A percentile compares a stretch with the other conserved stretches of the same genome.
Conservation (phyloP, 2,113 vertebrate species). For the Chaetura pelagica region DNA sequence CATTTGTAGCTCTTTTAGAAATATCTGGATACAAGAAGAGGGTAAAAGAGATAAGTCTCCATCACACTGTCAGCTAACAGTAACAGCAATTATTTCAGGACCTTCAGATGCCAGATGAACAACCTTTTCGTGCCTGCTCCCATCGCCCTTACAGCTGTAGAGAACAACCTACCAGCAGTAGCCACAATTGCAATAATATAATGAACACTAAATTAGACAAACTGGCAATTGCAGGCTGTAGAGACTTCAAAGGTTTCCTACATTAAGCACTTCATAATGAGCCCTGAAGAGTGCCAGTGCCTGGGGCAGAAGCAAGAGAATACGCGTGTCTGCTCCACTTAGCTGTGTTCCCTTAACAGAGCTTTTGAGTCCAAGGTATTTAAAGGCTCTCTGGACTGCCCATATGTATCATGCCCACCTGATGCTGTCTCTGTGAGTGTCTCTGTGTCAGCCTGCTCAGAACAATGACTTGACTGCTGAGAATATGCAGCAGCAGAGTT, state of each 20-base stretch:
- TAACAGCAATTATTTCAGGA: not conserved
- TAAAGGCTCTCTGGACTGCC: not conserved
- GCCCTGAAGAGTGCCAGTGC: not conserved
- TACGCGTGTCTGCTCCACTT: rapidly evolving
- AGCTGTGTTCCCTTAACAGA: not conserved
- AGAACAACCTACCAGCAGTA: not conserved
- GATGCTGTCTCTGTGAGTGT: not conserved
- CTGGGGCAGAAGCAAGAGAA: not conserved
- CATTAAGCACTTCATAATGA: not conserved
- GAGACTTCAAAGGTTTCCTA: not conserved
- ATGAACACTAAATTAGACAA: not conserved
- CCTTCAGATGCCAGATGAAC: not conserved
- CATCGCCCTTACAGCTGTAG: not conserved
- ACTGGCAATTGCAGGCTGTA: not conserved
- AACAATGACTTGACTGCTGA: not conserved
- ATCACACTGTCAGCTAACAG: not conserved
- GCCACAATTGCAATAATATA: not conserved
- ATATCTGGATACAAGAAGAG: not conserved
- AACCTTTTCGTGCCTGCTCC: not conserved
- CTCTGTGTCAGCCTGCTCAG: not conserved
- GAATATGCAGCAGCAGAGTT: not conserved
- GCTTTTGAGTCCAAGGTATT: not conserved
- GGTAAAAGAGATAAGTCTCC: not conserved
- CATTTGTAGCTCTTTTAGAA: not conserved
- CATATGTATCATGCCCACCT: not conserved